Evolutionary conservation across 2,113 vertebrate species (phyloP).

Genomic region (Daubentonia madagascariensis): DNA sequence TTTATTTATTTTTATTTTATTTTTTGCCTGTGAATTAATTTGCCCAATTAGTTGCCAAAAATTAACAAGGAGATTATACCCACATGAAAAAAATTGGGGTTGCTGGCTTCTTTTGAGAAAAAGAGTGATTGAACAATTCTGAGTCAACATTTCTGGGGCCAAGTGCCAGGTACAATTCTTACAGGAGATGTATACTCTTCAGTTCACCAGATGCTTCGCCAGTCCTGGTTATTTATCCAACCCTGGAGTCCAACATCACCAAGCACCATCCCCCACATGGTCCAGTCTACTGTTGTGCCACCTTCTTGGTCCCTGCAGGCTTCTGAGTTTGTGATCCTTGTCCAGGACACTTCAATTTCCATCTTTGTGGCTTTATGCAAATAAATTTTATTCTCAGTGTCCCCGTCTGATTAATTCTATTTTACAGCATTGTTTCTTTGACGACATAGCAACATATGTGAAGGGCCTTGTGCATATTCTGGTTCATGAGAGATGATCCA

Average conservation of each 20-base stretch:
- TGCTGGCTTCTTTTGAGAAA: not conserved
- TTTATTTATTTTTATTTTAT: not conserved
- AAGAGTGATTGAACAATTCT: not conserved
- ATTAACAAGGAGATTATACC: not conserved
- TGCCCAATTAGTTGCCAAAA: not conserved
- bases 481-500: not conserved
- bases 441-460: not conserved
- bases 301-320: not conserved
- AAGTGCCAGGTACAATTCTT: not conserved
- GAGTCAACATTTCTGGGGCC: not conserved
- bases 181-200: rapidly evolving
- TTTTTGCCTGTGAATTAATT: not conserved
- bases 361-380: not conserved
- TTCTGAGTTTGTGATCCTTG: not conserved
- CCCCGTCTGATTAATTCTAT: not conserved
- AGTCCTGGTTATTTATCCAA: not conserved
- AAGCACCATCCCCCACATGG: not conserved
- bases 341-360: not conserved
- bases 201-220: not conserved
- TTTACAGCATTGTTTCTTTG: not conserved
- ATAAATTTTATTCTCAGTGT: not conserved
- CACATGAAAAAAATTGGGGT: not conserved
- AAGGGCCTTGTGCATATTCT: not conserved
- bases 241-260: not conserved
- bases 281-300: not conserved